Evolutionary conservation across 2,888 invertebrate species (phyloP), one percentile per base, ranked within the genome.

Genomic region (Apeira syringaria): DNA sequence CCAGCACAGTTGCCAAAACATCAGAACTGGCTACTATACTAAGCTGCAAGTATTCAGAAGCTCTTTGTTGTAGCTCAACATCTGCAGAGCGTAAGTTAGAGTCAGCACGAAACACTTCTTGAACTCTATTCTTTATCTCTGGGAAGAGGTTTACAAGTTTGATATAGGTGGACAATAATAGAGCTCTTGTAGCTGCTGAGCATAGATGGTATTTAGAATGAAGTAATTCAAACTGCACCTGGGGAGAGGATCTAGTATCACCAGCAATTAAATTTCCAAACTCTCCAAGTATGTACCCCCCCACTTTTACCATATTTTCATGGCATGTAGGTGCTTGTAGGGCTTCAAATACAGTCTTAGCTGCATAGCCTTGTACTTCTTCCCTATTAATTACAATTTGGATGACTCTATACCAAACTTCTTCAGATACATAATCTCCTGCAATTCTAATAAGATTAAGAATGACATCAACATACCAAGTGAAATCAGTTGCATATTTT

Each of bases 291-390:
- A 99, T 99, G 71, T 99, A 99, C 37, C 99, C 99, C 48, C 99
- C 99, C 39, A 99, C 99, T 93, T 99, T 99, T 1, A 99, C 99
- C 99, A 99, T 99, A 81, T 99, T 99, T 87, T 99, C 99, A 80
- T 99, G 99, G 73, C 99, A 99, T 13, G 99, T 99, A 10, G 99
- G 99, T 18, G 99, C 99, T 91, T 99, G 99, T 37, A 99, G 89
- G 42, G 98, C 98, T 91, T 99, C 99, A 91, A 99, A 99, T 12
- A 99, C 99, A 38, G 99, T 99, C 91, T 99, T 99, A 33, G 99
- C 99, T 47, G 99, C 99, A 90, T 99, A 99, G 10, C 98, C 99
- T 88, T 99, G 99, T 1, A 99, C 99, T 88, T 99, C 99, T 79
- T 99, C 99, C 66, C 99, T 93, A 80, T 99, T 99, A 58, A 99